Conservation (phyloP, 2,113 vertebrate genomes). For the Prolemur simus region DNA sequence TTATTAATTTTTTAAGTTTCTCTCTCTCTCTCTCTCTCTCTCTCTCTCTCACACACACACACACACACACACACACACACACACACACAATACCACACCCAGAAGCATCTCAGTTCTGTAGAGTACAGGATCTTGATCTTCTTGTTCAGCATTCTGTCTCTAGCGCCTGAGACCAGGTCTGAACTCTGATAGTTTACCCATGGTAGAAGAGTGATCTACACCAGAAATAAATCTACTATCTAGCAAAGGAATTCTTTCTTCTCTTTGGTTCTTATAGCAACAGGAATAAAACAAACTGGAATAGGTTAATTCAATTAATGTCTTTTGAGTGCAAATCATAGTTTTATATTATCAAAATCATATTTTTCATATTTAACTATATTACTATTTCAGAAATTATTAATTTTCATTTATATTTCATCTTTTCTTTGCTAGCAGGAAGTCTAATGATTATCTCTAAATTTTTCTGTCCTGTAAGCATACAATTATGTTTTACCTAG, state of each 20-base stretch:
- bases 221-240: not conserved
- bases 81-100: not conserved
- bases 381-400: not conserved
- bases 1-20: not conserved
- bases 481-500: not conserved
- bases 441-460: slow-evolving; percentile 4
- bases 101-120: not conserved
- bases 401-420: slow-evolving; percentile 6
- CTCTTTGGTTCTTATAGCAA: not conserved
- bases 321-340: not conserved
- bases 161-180: not conserved
- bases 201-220: not conserved
- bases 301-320: not conserved
- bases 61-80: not conserved
- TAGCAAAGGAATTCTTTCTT: not conserved
- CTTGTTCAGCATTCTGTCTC: not conserved
- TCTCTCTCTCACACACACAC: not conserved
- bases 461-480: not conserved
- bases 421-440: not conserved
- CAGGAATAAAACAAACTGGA: not conserved
- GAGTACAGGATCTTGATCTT: not conserved
- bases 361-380: slow-evolving; percentile 15
- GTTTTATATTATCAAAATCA: slow-evolving; percentile 3
- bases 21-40: not conserved
- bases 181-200: not conserved